Conservation (phyloP, 92 coral and sea anemone species). For the Bergia sp. region DNA sequence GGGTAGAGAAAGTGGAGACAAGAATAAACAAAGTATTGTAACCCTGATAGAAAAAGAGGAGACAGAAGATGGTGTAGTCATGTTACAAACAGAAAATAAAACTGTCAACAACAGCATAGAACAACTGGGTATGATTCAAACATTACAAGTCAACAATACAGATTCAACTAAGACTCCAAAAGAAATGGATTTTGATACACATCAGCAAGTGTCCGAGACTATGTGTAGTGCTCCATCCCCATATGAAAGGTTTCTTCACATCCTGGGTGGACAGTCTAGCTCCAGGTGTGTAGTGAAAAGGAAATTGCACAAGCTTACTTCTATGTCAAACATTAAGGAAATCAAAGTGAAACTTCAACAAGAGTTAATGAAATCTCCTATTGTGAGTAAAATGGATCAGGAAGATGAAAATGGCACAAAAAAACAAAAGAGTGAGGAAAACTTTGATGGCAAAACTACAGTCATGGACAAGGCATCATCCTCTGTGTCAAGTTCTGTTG, state of each 20-base stretch:
- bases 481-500: background rate
- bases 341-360: background rate
- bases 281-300: slow-evolving; percentile 63
- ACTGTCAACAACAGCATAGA: background rate
- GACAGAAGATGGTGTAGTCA: slow-evolving; percentile 45
- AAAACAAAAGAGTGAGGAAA: slow-evolving; percentile 19
- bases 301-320: slow-evolving; percentile 39
- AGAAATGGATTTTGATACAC: background rate
- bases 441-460: slow-evolving; percentile 19
- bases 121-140: background rate
- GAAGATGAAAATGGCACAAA: slow-evolving; percentile 34
- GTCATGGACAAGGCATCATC: slow-evolving; percentile 27
- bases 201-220: slow-evolving; percentile 28
- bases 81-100: background rate
- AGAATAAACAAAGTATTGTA: slow-evolving; percentile 67
- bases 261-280: slow-evolving; percentile 60
- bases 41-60: slow-evolving; percentile 79
- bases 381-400: slow-evolving; percentile 34
- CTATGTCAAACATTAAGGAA: slow-evolving; percentile 14
- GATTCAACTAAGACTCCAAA: background rate
- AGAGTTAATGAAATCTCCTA: background rate
- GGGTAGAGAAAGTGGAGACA: background rate
- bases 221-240: slow-evolving; percentile 49
- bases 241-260: slow-evolving; percentile 60
- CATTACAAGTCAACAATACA: background rate